Evolutionary conservation across 2,113 vertebrate species (phyloP).

Genomic region (Zootoca vivipara): DNA sequence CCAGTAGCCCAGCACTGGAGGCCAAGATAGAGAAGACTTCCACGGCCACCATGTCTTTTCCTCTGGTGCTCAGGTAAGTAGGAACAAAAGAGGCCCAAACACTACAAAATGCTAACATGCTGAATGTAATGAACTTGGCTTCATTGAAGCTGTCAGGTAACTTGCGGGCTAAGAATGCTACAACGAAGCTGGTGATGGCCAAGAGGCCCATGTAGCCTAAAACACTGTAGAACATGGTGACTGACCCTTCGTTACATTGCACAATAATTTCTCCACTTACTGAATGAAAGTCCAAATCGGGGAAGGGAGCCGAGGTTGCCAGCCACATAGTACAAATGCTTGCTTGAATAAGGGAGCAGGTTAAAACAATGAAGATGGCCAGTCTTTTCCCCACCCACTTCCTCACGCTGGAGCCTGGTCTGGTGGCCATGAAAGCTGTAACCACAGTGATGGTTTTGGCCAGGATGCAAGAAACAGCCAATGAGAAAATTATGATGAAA

Average conservation of each 20-base stretch:
- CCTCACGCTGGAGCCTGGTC: background rate
- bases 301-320: background rate
- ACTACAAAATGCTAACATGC: background rate
- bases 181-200: background rate
- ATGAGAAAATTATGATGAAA: background rate
- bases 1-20: background rate
- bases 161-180: background rate
- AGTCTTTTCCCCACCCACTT: background rate
- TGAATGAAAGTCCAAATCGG: background rate
- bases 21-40: constrained; percentile 9
- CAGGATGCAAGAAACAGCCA: background rate
- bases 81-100: constrained; percentile 1
- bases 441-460: constrained; percentile 12
- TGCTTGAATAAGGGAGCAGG: background rate
- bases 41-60: constrained; percentile 2
- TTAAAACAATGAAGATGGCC: background rate
- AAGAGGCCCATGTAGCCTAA: background rate
- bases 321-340: background rate
- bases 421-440: constrained; percentile 7
- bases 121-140: constrained; percentile 15
- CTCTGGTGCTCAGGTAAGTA: background rate
- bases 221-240: background rate
- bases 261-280: background rate
- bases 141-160: background rate
- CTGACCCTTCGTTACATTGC: background rate